phyloP scores from a whole-genome alignment of 2,113 vertebrate species.

The Origma solitaria region DNA sequence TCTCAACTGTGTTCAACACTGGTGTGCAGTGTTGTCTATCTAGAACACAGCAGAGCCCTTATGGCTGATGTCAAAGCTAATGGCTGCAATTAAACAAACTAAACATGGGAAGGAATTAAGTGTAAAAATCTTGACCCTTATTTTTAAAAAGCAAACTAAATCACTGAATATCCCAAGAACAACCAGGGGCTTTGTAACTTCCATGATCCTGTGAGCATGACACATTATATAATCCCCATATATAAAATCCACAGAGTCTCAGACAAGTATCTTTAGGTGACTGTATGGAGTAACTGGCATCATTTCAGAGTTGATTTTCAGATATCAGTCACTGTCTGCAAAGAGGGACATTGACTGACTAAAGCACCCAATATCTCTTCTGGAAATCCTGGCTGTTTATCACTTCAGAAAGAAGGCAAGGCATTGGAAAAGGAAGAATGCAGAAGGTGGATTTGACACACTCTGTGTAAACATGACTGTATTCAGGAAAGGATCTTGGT shows the following conservation, averaged over 20 bases:
- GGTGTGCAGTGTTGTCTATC: not conserved
- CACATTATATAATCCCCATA: not conserved
- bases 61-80: not conserved
- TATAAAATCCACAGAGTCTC: not conserved
- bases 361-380: not conserved
- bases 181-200: not conserved
- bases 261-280: not conserved
- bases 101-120: not conserved
- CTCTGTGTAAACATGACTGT: not conserved
- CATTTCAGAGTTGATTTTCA: not conserved
- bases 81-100: not conserved
- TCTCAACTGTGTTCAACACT: not conserved
- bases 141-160: not conserved
- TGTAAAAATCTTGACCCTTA: not conserved
- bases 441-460: not conserved
- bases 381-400: not conserved
- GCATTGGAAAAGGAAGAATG: not conserved
- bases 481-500: not conserved
- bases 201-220: not conserved
- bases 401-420: not conserved
- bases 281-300: not conserved
- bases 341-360: not conserved
- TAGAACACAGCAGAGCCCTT: not conserved
- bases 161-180: not conserved
- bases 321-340: not conserved